These are phyloP conservation scores for Micrasema longulum DNA, from an alignment of 1,140 invertebrate genomes.

Conservation along the genomic window DNA sequence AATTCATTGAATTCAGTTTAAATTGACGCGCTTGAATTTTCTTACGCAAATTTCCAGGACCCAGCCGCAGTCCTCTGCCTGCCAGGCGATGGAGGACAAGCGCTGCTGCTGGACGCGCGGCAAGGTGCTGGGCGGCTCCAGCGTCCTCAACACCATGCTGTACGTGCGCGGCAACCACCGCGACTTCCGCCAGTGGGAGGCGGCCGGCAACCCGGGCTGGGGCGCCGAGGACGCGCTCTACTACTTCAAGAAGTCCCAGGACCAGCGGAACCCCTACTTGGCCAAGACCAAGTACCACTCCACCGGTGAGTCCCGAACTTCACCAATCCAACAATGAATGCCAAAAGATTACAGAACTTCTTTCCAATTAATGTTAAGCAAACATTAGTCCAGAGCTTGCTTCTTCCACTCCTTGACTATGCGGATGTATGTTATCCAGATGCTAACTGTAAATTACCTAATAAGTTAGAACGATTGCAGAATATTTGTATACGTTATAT, in stretches of 20 bases:
- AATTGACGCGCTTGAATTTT: no score
- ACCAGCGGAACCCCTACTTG: conserved; percentile 85
- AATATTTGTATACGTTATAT: no score
- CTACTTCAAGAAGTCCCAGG: conserved; percentile 90
- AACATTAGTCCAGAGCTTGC: no score
- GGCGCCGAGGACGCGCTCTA: conserved; percentile 87
- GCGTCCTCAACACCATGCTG: conserved; percentile 89
- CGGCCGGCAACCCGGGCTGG: conserved; percentile 90
- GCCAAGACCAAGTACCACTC: conserved; percentile 78
- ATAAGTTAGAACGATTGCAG: no score
- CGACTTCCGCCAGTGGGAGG: conserved; percentile 92
- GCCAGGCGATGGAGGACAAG: conserved; percentile 84
- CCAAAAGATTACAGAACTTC: no score
- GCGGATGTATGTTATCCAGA: no score
- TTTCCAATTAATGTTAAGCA: no score
- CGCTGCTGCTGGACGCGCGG: conserved; percentile 88
- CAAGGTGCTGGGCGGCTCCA: conserved; percentile 88
- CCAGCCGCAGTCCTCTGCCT: conserved; percentile 85
- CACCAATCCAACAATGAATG: no score
- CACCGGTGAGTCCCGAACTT: no score
- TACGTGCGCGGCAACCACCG: conserved; percentile 91
- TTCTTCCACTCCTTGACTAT: no score
- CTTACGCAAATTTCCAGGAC: conserved; percentile 77
- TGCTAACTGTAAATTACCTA: no score
- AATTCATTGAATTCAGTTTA: no score